Percentiles rank a stretch among this genome's conserved stretches.
Conservation (phyloP, 1,140 invertebrate species). For the Scaptomyza graminum region DNA sequence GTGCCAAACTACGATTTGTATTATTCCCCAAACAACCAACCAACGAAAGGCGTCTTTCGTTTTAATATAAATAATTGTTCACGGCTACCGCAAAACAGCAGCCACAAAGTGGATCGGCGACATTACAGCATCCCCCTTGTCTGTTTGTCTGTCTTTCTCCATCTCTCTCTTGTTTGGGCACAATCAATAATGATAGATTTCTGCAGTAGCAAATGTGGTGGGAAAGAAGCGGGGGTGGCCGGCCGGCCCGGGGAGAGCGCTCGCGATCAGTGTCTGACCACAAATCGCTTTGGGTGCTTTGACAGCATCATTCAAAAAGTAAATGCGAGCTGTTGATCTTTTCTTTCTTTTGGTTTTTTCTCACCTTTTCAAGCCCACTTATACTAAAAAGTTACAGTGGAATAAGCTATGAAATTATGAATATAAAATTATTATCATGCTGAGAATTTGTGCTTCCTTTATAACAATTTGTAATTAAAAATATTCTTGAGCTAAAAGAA, state of each 20-base stretch:
- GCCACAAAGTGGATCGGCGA: conserved; percentile 39
- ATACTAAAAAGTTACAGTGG: conserved; percentile 43
- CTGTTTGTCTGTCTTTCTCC: conserved; percentile 41
- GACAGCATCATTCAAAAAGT: conserved; percentile 79
- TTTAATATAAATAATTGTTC: conserved; percentile 77
- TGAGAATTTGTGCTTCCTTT: no score
- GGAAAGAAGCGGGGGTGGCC: background rate
- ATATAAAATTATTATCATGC: background rate
- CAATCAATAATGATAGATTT: conserved; percentile 78
- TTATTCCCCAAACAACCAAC: conserved; percentile 6
- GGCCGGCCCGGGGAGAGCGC: conserved; percentile 40
- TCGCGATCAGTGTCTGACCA: conserved; percentile 74
- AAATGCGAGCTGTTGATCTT: conserved; percentile 52
- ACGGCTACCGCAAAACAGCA: conserved; percentile 49
- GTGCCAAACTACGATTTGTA: no score
- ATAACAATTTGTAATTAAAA: no score
- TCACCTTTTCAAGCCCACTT: background rate
- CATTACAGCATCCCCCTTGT: conserved; percentile 16
- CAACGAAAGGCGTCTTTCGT: conserved; percentile 8
- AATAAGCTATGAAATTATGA: background rate
- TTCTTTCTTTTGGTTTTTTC: background rate
- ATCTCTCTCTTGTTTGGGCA: conserved; percentile 63
- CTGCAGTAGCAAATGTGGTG: conserved; percentile 18
- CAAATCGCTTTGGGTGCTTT: conserved; percentile 77
- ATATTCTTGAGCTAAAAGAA: no score